phyloP scores from a whole-genome alignment of 1,140 invertebrate species.

The Homalodisca vitripennis region DNA sequence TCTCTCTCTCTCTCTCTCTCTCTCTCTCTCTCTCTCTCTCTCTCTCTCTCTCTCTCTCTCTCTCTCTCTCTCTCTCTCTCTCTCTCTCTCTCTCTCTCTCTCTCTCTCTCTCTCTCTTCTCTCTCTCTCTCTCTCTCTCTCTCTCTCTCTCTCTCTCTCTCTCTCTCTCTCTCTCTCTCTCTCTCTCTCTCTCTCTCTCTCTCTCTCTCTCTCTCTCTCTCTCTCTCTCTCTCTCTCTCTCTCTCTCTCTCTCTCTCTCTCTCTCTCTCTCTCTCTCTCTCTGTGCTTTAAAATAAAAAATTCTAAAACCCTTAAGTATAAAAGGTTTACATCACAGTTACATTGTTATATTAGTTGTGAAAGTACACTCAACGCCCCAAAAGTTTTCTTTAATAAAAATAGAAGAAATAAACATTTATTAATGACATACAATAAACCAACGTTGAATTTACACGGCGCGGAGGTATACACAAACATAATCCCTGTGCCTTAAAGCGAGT shows the following conservation, averaged over 20 bases:
- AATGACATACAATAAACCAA: no score
- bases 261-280: slow-evolving; percentile 5
- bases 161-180: background rate
- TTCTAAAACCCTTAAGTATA: no score
- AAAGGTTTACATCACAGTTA: no score
- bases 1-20: slow-evolving; percentile 32
- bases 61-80: slow-evolving; percentile 12
- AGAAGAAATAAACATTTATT: no score
- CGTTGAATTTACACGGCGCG: no score
- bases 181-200: slow-evolving; percentile 19
- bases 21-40: slow-evolving; percentile 31
- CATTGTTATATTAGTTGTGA: no score
- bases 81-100: slow-evolving; percentile 15
- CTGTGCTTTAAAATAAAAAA: background rate
- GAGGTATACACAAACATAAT: no score
- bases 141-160: background rate
- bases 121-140: background rate
- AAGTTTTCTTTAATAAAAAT: no score
- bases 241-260: background rate
- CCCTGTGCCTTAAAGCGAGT: no score
- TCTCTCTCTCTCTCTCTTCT: slow-evolving; percentile 3
- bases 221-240: background rate
- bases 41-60: slow-evolving; percentile 11
- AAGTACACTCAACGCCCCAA: no score
- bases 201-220: background rate